Percentiles rank a stretch among this genome's conserved stretches.
phyloP scores from a whole-genome alignment of 2,113 vertebrate species.

The Raja brachyura region DNA sequence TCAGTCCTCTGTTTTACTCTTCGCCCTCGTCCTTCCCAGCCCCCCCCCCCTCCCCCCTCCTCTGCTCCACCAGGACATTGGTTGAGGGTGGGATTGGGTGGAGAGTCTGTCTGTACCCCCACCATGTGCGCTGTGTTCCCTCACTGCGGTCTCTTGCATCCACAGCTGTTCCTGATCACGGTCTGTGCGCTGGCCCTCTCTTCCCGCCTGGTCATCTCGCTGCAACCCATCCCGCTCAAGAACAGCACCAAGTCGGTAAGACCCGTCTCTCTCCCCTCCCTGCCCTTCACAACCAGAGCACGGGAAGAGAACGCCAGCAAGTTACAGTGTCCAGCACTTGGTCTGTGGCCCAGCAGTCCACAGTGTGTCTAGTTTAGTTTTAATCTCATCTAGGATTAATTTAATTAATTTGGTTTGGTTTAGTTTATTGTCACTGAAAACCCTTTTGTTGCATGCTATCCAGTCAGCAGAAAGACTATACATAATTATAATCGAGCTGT shows the following conservation, averaged over 20 bases:
- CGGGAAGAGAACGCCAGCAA: background rate
- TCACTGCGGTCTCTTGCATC: constrained; percentile 9
- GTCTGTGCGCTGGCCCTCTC: constrained; percentile 76
- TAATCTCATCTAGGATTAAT: too few relatives aligned
- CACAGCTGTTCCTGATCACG: constrained; percentile 80
- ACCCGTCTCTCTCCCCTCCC: background rate
- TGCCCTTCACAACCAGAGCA: background rate
- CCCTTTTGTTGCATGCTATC: too few relatives aligned
- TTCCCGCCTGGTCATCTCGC: constrained; percentile 80
- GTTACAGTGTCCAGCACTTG: background rate
- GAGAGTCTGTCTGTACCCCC: background rate
- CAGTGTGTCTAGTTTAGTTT: too few relatives aligned
- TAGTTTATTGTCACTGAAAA: too few relatives aligned
- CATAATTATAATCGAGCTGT: too few relatives aligned
- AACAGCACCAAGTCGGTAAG: constrained; percentile 64
- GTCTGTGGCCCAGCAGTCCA: too few relatives aligned
- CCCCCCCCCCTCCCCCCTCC: background rate
- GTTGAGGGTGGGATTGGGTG: background rate
- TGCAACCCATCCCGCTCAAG: constrained; percentile 83
- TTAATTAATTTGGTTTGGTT: too few relatives aligned
- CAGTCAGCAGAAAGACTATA: too few relatives aligned
- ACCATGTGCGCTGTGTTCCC: background rate
- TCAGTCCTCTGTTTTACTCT: background rate
- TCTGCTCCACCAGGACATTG: background rate
- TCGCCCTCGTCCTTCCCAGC: too few relatives aligned